A percentile compares a stretch with the other conserved stretches of the same genome.
phyloP scores from a whole-genome alignment of 2,797 vertebrate species.

The Sebastes reedi region DNA sequence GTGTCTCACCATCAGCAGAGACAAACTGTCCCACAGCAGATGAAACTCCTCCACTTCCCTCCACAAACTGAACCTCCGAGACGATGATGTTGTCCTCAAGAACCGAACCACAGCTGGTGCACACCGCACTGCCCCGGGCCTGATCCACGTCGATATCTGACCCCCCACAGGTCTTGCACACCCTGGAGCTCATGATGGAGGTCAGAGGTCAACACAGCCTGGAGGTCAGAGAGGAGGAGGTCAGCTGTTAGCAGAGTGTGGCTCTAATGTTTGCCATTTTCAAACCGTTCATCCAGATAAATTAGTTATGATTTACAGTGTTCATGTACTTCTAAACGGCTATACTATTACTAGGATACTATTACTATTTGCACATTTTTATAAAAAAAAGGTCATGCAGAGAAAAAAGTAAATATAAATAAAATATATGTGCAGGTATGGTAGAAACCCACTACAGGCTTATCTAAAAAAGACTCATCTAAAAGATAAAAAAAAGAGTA shows the following conservation, averaged over 20 bases:
- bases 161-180: slow-evolving; percentile 90
- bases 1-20: slow-evolving; percentile 89
- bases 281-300: not conserved
- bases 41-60: slow-evolving; percentile 92
- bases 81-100: slow-evolving; percentile 99
- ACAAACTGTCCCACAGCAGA: slow-evolving; percentile 97
- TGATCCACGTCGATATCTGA: slow-evolving; percentile 93
- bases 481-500: too few relatives aligned
- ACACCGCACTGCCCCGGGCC: slow-evolving; percentile 93
- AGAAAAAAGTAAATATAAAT: not conserved
- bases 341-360: not conserved
- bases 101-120: slow-evolving; percentile 93
- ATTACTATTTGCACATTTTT: not conserved
- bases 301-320: not conserved
- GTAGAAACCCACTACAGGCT: too few relatives aligned
- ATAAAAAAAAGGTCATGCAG: not conserved
- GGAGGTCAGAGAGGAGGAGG: not conserved
- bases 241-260: not conserved
- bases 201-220: slow-evolving; percentile 4
- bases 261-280: not conserved
- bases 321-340: rapidly evolving
- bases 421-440: too few relatives aligned
- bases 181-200: slow-evolving; percentile 86
- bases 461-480: rapidly evolving
- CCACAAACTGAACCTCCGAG: slow-evolving; percentile 96